Percentiles rank a stretch among this genome's conserved stretches.
These are phyloP conservation scores for Sinocyclocheilus anshuiensis DNA, from an alignment of 2,113 vertebrate genomes.

Conservation along the genomic window DNA sequence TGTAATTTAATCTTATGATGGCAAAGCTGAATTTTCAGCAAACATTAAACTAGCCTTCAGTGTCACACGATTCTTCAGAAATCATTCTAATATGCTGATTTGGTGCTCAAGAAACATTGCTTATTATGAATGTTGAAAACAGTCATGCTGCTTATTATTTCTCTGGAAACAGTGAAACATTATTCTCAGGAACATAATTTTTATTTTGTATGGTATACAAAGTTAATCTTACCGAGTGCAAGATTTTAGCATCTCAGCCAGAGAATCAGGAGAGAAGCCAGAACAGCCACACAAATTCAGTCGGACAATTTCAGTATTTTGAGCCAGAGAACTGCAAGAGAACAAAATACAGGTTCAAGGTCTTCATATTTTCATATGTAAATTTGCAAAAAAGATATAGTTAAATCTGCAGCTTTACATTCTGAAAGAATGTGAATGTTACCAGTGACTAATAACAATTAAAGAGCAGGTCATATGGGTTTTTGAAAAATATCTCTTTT, in stretches of 20 bases:
- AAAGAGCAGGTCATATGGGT: no score
- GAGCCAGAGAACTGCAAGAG: slow-evolving; percentile 76
- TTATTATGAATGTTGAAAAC: not conserved
- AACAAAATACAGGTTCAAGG: not conserved
- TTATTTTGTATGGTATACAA: not conserved
- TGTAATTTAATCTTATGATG: no score
- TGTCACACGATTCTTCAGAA: not conserved
- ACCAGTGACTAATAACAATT: not conserved
- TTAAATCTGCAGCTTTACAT: not conserved
- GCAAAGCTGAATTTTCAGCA: not conserved
- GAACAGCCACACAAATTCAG: slow-evolving; percentile 89
- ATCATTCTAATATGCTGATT: not conserved
- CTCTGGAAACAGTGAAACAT: no score
- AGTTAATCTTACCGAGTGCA: slow-evolving; percentile 76
- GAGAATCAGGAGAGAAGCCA: slow-evolving; percentile 77
- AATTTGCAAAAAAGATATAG: no score
- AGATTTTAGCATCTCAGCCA: slow-evolving; percentile 77
- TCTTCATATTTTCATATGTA: not conserved
- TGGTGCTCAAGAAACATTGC: not conserved
- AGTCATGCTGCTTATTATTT: no score
- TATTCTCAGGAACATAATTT: no score
- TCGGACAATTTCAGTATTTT: slow-evolving; percentile 78
- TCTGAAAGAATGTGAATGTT: not conserved
- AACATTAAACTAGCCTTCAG: not conserved
- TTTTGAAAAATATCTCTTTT: no score